Evolutionary conservation across 2,797 vertebrate species (phyloP).

Genomic region (Danio tinwini): DNA sequence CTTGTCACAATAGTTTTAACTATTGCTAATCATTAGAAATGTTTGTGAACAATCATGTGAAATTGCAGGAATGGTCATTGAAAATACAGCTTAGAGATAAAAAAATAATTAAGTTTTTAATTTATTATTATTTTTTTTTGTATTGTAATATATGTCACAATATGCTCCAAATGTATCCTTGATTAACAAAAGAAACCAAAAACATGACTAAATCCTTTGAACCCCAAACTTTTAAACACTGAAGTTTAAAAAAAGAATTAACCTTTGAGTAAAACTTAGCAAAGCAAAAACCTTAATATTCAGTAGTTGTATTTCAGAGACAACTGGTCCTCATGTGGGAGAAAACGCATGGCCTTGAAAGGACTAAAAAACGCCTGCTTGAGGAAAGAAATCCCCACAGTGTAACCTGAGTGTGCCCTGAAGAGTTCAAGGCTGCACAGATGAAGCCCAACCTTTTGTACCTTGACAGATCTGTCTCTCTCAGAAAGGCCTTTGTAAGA

Average conservation of each 20-base stretch:
- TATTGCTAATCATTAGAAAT: background rate
- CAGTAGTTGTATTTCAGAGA: background rate
- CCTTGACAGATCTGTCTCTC: slow-evolving; percentile 2
- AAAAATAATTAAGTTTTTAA: too few relatives aligned
- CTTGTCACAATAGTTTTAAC: background rate
- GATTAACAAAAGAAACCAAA: too few relatives aligned
- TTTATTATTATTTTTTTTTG: too few relatives aligned
- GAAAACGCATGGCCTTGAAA: slow-evolving; percentile 18
- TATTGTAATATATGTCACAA: too few relatives aligned
- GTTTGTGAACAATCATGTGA: background rate
- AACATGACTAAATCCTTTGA: too few relatives aligned
- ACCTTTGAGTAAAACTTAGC: too few relatives aligned
- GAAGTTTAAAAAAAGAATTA: too few relatives aligned
- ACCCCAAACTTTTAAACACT: too few relatives aligned
- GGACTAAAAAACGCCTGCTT: slow-evolving; percentile 3
- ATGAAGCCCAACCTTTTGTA: slow-evolving; percentile 6
- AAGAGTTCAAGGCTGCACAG: background rate
- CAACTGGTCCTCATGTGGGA: background rate
- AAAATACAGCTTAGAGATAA: background rate
- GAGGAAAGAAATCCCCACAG: background rate
- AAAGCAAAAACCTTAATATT: background rate
- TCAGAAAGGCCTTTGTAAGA: background rate
- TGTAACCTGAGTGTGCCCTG: slow-evolving; percentile 18
- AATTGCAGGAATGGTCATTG: background rate
- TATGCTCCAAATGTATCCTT: too few relatives aligned